A percentile compares a stretch with the other conserved stretches of the same genome.
phyloP scores from a whole-genome alignment of 2,113 vertebrate genomes.

The Brachyhypopomus occidentalis region DNA sequence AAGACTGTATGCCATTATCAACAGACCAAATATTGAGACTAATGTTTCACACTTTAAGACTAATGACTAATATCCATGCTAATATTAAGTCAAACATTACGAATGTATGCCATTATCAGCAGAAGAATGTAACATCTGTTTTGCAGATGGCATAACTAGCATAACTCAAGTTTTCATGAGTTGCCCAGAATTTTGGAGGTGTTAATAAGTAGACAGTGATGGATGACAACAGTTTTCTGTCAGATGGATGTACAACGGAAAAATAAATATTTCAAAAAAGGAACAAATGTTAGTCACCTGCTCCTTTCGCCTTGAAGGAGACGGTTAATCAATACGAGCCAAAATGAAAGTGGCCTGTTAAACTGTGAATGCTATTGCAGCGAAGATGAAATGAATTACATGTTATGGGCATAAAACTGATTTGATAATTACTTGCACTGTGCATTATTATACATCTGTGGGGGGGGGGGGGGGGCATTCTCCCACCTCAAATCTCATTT shows the following conservation, averaged over 20 bases:
- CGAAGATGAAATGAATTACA: slow-evolving; percentile 33
- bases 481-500: slow-evolving; percentile 28
- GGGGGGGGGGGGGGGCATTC: slow-evolving; percentile 14
- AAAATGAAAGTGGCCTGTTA: slow-evolving; percentile 4
- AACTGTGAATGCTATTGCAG: slow-evolving; percentile 18
- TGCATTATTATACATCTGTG: slow-evolving; percentile 19
- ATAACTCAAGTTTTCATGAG: too few relatives aligned
- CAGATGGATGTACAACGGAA: too few relatives aligned
- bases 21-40: neutral
- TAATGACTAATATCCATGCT: too few relatives aligned
- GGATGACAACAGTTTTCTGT: too few relatives aligned
- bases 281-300: neutral
- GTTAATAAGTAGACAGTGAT: too few relatives aligned
- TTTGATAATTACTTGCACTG: neutral
- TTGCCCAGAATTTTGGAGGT: too few relatives aligned
- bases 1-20: neutral
- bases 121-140: neutral
- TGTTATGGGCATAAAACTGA: slow-evolving; percentile 23
- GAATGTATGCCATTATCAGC: neutral
- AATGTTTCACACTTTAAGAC: too few relatives aligned
- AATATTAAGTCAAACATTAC: too few relatives aligned
- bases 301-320: neutral
- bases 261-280: neutral
- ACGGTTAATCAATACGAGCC: neutral
- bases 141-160: neutral